Base-by-base conservation (phyloP, 1,140 invertebrate species). In the Plutomurus gul region DNA sequence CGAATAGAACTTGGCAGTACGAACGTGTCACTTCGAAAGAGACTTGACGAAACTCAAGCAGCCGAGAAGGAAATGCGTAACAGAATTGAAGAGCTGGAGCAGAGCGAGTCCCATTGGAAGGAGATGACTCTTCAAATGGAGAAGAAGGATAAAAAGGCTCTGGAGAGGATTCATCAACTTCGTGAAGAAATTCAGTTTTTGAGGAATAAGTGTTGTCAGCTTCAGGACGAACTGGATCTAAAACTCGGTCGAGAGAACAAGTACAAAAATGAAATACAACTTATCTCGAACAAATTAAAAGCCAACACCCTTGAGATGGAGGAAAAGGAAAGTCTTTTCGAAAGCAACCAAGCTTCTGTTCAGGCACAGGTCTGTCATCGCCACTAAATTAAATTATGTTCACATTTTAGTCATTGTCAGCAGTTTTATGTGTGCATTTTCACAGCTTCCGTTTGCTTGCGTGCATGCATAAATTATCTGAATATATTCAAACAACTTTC, bases 11-110 rank as follows among this genome's bases (percentile, higher is more conserved):
- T 87, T 8, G 77, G 75, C 16, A 81, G 83, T 77, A 79, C 78
- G 0, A 82, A 84, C 30, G 81, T 82, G 20, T 22, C 30, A 22
- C 56, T 84, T 25, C 43, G 82, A 22, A 82, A 83, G 60, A 81
- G 84, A 49, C 56, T 84, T 13, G 78, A 84, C 11, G 84, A 86
- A 43, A 65, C 85, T 18, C 84, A 85, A 25, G 82, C 83, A 46
- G 81, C 79, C 20, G 85, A 86, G 43, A 83, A 82, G 43, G 79
- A 79, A n/a, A 49, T 86, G 18, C 79, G 84, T 33, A 84, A 83
- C 40, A 80, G 86, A n/a, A 81, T 87, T 10, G 84, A 85, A 47
- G 86, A 87, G 71, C 75, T 87, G 40, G 86, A 87, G 78, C 81
- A 82, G 16, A 81, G 75, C 25, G 85, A 86, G 65, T 30, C 74